Evolutionary conservation across 2,113 vertebrate species (phyloP).

Genomic region (Percina caprodes): DNA sequence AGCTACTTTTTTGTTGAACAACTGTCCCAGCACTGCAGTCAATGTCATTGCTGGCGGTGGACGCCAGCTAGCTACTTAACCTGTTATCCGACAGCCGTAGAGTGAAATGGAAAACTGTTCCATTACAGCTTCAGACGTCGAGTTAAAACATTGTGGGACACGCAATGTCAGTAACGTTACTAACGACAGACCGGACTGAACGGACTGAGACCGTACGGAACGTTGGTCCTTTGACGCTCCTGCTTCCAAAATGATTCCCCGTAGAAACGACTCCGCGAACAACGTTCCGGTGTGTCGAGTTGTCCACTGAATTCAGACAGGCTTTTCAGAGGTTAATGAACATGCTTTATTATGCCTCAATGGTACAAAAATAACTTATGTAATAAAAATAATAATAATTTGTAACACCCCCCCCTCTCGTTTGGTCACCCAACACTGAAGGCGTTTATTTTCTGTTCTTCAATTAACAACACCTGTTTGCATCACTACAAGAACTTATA

Average conservation of each 20-base stretch:
- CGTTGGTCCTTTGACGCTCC: no score
- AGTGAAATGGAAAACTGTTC: neutral
- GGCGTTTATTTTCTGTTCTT: no score
- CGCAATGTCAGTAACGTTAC: fast-evolving
- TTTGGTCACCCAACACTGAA: no score
- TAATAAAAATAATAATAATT: no score
- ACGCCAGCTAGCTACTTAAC: neutral
- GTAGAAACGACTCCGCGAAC: constrained; percentile 23
- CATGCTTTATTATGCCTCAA: no score
- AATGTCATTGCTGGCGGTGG: constrained; percentile 43
- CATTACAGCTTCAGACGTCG: fast-evolving
- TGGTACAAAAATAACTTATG: no score
- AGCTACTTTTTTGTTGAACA: neutral
- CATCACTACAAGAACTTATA: no score
- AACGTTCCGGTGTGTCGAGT: constrained; percentile 32
- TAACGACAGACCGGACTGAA: fast-evolving
- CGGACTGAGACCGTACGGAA: fast-evolving
- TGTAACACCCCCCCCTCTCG: no score
- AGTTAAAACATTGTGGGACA: neutral
- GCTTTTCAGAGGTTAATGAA: no score
- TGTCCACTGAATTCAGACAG: no score
- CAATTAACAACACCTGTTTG: no score
- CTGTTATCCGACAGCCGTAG: neutral
- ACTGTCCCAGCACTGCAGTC: neutral
- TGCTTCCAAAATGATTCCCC: constrained; percentile 29